Evolutionary conservation across 2,113 vertebrate genomes (phyloP).

Genomic region (Bubo bubo): DNA sequence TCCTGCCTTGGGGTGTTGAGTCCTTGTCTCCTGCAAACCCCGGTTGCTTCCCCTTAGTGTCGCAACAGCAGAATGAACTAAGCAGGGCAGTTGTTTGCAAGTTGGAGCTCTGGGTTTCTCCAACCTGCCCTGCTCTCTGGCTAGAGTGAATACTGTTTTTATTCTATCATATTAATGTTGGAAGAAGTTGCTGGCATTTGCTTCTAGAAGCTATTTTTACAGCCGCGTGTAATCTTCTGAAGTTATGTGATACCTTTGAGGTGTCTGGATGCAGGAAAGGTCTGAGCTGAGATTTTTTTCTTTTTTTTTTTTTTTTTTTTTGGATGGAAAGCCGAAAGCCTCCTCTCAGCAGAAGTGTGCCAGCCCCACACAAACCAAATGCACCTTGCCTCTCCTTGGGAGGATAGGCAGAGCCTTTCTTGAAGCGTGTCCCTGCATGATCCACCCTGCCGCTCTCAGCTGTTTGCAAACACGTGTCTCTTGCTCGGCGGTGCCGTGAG

Average conservation of each 20-base stretch:
- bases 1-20: background rate
- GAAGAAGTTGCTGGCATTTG: background rate
- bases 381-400: background rate
- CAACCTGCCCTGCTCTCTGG: background rate
- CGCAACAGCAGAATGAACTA: background rate
- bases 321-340: background rate
- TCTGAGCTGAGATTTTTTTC: background rate
- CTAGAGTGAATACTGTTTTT: background rate
- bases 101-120: background rate
- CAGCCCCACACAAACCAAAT: background rate
- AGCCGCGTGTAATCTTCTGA: background rate
- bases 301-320: background rate
- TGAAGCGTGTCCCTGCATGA: background rate
- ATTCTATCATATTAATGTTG: background rate
- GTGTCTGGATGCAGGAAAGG: background rate
- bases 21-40: background rate
- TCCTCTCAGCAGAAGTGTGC: accelerated
- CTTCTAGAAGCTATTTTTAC: constrained; percentile 36
- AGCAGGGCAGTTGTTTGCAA: background rate
- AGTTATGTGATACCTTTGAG: background rate
- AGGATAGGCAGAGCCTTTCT: background rate
- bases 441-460: background rate
- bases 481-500: background rate
- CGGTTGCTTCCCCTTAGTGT: background rate
- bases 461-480: background rate